A percentile compares a stretch with the other conserved stretches of the same genome.
Evolutionary conservation across 2,888 invertebrate species (phyloP).

Genomic region (Strigamia crassipes): DNA sequence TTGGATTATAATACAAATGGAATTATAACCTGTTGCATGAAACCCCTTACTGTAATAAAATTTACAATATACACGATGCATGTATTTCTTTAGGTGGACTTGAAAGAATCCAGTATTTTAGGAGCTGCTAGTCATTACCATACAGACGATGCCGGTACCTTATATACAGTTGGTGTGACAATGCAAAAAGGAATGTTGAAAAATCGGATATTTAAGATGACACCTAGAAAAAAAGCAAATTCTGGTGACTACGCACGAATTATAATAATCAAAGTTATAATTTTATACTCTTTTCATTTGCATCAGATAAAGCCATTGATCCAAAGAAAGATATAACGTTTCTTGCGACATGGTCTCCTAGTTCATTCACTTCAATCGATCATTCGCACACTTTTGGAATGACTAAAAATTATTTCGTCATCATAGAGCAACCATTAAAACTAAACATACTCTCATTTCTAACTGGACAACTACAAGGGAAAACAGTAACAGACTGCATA

Average conservation of each 20-base stretch:
- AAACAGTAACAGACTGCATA: background rate
- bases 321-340: background rate
- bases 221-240: background rate
- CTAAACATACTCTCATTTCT: background rate
- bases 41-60: too few relatives aligned
- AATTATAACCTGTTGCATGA: too few relatives aligned
- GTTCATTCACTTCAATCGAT: background rate
- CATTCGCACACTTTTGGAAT: background rate
- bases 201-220: too few relatives aligned
- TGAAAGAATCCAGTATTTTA: background rate
- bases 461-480: background rate
- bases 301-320: background rate
- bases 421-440: background rate
- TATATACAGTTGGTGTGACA: background rate
- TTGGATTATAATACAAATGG: too few relatives aligned
- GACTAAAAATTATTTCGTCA: background rate
- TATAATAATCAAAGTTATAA: too few relatives aligned
- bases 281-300: background rate
- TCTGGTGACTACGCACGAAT: background rate
- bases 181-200: background rate
- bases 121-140: background rate
- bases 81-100: background rate
- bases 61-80: too few relatives aligned
- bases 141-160: background rate
- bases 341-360: background rate